Conservation (phyloP, 2,113 vertebrate species). For the Halcyon senegalensis region DNA sequence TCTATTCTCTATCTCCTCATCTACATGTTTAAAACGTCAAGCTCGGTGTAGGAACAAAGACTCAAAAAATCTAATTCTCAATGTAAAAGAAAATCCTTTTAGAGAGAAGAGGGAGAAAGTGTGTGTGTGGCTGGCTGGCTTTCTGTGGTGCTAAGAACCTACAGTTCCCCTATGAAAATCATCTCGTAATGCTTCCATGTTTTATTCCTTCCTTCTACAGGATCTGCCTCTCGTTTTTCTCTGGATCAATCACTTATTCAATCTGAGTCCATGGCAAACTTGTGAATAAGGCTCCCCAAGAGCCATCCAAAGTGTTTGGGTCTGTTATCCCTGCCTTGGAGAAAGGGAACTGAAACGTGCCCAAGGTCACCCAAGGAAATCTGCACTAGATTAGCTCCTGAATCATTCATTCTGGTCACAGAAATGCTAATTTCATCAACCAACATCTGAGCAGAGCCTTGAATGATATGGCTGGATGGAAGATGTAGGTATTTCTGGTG, state of each 20-base stretch:
- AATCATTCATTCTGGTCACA: not conserved
- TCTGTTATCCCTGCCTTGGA: not conserved
- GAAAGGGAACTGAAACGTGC: not conserved
- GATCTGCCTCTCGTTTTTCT: not conserved
- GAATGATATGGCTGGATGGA: not conserved
- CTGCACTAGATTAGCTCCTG: not conserved
- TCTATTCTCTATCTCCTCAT: not conserved
- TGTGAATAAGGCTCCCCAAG: not conserved
- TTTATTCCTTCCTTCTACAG: not conserved
- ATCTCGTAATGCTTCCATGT: not conserved
- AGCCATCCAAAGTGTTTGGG: not conserved
- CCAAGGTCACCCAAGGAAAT: not conserved
- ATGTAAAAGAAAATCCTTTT: not conserved
- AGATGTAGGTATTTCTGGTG: not conserved
- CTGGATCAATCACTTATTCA: not conserved
- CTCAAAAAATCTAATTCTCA: not conserved
- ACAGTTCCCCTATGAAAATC: not conserved
- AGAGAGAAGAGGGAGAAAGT: too few relatives aligned
- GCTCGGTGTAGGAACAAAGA: not conserved
- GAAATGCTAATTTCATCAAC: not conserved
- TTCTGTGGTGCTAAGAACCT: not conserved
- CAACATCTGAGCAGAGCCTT: not conserved
- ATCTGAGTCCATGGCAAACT: not conserved
- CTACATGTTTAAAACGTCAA: not conserved
- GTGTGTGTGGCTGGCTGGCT: not conserved